A percentile compares a stretch with the other conserved stretches of the same genome.
Conservation (phyloP, 2,888 invertebrate genomes). For the Ferrisia virgata region DNA sequence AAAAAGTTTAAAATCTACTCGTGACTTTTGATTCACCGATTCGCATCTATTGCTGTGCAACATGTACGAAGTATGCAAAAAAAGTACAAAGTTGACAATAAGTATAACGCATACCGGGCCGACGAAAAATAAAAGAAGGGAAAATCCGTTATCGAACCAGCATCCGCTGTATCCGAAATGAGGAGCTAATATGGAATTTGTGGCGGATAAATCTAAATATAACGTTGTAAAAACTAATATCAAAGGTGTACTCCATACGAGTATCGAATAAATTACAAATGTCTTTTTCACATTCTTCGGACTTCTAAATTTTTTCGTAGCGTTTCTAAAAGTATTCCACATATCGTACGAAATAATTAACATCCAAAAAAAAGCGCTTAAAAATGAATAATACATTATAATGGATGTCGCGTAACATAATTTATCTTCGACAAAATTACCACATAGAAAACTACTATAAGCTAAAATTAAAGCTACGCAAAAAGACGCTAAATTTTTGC, state of each 20-base stretch:
- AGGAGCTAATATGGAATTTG: conserved; percentile 53
- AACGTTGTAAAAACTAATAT: conserved; percentile 53
- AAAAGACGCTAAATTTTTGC: conserved; percentile 57
- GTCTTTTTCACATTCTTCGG: conserved; percentile 53
- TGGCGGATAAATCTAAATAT: conserved; percentile 52
- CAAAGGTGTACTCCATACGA: conserved; percentile 55
- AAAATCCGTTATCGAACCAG: conserved; percentile 57
- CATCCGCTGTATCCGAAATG: conserved; percentile 55
- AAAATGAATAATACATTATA: conserved; percentile 56
- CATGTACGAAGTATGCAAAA: conserved; percentile 54
- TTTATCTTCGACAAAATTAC: conserved; percentile 52
- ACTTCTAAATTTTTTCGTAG: conserved; percentile 55
- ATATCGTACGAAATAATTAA: conserved; percentile 58
- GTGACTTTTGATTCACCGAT: conserved; percentile 50
- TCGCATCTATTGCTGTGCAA: conserved; percentile 53
- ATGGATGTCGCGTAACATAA: conserved; percentile 54
- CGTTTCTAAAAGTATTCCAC: conserved; percentile 54
- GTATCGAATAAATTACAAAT: conserved; percentile 54
- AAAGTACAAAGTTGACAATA: conserved; percentile 54
- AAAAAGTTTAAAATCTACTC: conserved; percentile 54
- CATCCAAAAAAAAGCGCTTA: conserved; percentile 60
- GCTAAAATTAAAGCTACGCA: conserved; percentile 56
- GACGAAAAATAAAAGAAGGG: conserved; percentile 57
- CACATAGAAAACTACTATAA: conserved; percentile 55
- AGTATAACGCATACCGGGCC: conserved; percentile 55